Conservation (phyloP, 53 echinoderm and acorn worm genomes). For the Paracentrotus lividus region DNA sequence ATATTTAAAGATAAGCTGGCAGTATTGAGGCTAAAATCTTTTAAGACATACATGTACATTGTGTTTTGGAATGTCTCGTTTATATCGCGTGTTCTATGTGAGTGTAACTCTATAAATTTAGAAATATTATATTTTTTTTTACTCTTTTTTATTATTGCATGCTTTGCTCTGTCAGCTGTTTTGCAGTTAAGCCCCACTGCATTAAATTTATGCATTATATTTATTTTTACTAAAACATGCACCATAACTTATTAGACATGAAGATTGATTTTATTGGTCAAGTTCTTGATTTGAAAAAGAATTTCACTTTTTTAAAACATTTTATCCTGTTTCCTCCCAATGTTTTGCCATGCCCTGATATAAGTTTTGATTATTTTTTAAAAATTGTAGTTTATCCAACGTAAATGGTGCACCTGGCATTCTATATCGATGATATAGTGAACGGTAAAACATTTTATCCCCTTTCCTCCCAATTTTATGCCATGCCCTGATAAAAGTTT, state of each 20-base stretch:
- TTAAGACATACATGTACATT: background rate
- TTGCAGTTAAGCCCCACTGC: background rate
- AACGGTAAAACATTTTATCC: too few relatives aligned
- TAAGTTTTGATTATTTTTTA: too few relatives aligned
- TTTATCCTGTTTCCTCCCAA: too few relatives aligned
- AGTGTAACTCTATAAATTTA: conserved; percentile 47
- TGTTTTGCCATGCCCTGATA: too few relatives aligned
- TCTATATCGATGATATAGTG: too few relatives aligned
- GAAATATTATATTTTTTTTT: conserved; percentile 17
- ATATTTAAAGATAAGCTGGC: too few relatives aligned
- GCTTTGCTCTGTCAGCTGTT: background rate
- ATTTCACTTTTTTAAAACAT: background rate
- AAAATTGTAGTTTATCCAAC: too few relatives aligned
- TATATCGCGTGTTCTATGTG: background rate
- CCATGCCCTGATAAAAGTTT: too few relatives aligned
- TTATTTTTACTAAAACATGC: background rate
- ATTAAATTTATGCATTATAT: background rate
- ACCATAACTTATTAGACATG: background rate
- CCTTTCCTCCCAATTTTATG: too few relatives aligned
- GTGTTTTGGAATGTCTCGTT: background rate
- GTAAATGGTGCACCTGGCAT: too few relatives aligned
- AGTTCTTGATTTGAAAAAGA: background rate
- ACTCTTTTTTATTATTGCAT: background rate
- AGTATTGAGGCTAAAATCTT: too few relatives aligned
- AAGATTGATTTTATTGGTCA: background rate